phyloP scores from a whole-genome alignment of 2,797 vertebrate genomes.

The Triplophysa bombifrons region DNA sequence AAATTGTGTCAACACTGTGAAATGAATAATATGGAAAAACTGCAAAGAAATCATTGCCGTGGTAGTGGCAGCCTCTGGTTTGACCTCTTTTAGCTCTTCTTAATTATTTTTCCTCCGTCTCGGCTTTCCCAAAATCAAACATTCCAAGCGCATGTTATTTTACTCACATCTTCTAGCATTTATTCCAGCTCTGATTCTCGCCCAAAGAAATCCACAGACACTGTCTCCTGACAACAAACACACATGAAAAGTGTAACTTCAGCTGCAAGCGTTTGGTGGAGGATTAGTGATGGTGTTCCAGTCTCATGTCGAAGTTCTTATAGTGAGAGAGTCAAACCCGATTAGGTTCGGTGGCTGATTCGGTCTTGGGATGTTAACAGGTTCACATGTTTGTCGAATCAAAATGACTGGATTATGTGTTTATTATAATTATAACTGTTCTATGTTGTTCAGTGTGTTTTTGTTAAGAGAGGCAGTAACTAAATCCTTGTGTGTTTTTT shows the following conservation, averaged over 20 bases:
- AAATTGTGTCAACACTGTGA: not conserved
- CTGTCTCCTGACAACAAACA: conserved; percentile 50
- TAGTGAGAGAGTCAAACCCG: conserved; percentile 76
- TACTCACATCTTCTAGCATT: conserved; percentile 22
- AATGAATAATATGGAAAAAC: not conserved
- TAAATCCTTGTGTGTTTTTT: not conserved
- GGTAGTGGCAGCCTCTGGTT: not conserved
- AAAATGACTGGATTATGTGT: not conserved
- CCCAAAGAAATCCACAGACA: conserved; percentile 42
- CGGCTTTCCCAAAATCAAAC: conserved; percentile 43
- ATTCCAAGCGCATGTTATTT: conserved; percentile 38
- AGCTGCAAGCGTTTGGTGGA: conserved; percentile 77
- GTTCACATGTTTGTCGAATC: conserved; percentile 75
- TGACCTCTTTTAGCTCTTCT: not conserved
- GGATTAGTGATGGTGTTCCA: conserved; percentile 72
- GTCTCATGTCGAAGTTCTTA: conserved; percentile 66
- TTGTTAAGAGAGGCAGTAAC: not conserved
- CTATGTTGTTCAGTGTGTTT: not conserved
- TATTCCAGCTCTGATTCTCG: conserved; percentile 57
- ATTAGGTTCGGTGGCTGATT: conserved; percentile 73
- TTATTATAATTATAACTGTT: not conserved
- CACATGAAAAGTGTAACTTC: conserved; percentile 73
- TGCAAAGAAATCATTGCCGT: not conserved
- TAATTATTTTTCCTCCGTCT: conserved; percentile 23
- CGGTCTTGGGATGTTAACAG: conserved; percentile 65